Evolutionary conservation across 2,797 vertebrate genomes (phyloP).

Genomic region (Brachyrhaphis roseni): DNA sequence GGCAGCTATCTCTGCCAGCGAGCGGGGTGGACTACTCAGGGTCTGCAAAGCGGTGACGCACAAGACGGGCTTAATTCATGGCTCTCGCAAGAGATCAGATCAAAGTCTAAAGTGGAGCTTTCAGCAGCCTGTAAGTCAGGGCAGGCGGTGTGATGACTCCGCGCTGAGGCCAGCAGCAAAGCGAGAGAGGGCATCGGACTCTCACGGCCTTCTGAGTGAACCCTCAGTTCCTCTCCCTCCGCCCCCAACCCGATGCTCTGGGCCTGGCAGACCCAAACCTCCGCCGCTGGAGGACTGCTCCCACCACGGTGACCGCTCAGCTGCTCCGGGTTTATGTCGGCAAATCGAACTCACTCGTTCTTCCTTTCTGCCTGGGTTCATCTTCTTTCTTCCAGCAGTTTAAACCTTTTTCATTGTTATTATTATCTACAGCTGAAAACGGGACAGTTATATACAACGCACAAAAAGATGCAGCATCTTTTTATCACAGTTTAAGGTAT

Average conservation of each 20-base stretch:
- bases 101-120: constrained; percentile 22
- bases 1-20: constrained; percentile 73
- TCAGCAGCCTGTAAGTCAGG: constrained; percentile 26
- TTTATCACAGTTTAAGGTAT: background rate
- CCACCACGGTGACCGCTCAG: constrained; percentile 80
- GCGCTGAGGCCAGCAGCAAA: constrained; percentile 23
- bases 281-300: constrained; percentile 70
- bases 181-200: constrained; percentile 46
- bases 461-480: background rate
- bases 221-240: constrained; percentile 52
- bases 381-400: constrained; percentile 67
- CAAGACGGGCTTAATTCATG: constrained; percentile 9
- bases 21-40: constrained; percentile 58
- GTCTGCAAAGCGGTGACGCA: constrained; percentile 66
- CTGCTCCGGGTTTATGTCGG: constrained; percentile 75
- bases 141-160: constrained; percentile 21
- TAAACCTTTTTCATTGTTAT: constrained; percentile 65
- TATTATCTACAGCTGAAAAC: background rate
- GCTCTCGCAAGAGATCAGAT: constrained; percentile 27
- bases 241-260: constrained; percentile 34
- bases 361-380: constrained; percentile 70
- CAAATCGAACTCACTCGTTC: constrained; percentile 64
- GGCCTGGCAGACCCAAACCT: constrained; percentile 66
- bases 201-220: constrained; percentile 73
- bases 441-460: too few relatives aligned